Evolutionary conservation across 2,113 vertebrate genomes (phyloP).

Genomic region (Petromus typicus): DNA sequence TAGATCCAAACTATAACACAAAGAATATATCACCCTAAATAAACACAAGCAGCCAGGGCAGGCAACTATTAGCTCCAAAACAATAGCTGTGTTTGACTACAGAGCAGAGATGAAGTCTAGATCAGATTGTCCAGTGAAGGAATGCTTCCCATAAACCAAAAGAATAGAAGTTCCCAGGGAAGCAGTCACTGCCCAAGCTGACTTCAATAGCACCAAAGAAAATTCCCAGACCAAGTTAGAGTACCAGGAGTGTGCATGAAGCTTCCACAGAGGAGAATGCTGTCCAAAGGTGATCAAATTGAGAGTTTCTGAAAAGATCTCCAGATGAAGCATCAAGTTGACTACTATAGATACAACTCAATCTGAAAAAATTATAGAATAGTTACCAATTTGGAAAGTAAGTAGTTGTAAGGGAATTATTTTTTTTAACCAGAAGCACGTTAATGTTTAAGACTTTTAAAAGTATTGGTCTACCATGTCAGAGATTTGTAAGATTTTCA

Average conservation of each 20-base stretch:
- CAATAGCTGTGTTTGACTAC: background rate
- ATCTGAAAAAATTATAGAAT: constrained; percentile 34
- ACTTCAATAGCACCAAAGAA: constrained; percentile 23
- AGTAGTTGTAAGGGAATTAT: constrained; percentile 23
- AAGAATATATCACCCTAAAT: background rate
- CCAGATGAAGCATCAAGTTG: background rate
- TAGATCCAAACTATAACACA: background rate
- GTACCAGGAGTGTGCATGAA: background rate
- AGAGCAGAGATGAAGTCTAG: background rate
- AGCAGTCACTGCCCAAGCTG: background rate
- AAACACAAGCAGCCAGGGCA: background rate
- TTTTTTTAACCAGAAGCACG: constrained; percentile 41
- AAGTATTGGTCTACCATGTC: constrained; percentile 10
- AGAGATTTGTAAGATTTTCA: constrained; percentile 46
- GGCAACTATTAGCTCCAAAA: background rate
- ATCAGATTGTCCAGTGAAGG: background rate
- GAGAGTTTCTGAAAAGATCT: background rate
- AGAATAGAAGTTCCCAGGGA: background rate
- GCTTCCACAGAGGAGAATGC: background rate
- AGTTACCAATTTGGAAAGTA: constrained; percentile 54
- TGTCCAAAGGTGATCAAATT: constrained; percentile 35
- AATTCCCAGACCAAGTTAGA: constrained; percentile 20
- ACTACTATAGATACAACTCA: background rate
- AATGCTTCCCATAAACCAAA: background rate
- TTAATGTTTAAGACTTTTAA: constrained; percentile 62